Evolutionary conservation across 2,888 invertebrate species (phyloP).

Genomic region (Dendrolimus pini): DNA sequence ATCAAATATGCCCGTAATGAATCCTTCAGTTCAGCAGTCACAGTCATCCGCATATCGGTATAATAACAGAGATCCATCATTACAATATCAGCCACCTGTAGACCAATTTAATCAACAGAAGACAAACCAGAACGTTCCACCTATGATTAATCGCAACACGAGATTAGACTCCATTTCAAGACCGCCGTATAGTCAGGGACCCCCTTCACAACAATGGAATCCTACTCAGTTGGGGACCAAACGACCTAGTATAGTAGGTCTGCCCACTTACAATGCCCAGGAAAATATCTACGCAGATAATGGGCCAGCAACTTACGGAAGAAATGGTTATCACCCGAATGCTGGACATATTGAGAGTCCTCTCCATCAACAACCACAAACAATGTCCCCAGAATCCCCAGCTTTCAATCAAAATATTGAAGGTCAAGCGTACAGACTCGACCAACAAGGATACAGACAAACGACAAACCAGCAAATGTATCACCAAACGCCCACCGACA

Average conservation of each 20-base stretch:
- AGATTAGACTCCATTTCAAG: constrained; percentile 46
- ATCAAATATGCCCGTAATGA: constrained; percentile 36
- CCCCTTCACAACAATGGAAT: constrained; percentile 53
- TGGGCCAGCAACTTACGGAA: constrained; percentile 37
- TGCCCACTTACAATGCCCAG: constrained; percentile 48
- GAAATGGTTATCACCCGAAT: constrained; percentile 54
- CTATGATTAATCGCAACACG: constrained; percentile 21
- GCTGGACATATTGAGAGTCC: constrained; percentile 58
- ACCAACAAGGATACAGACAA: constrained; percentile 38
- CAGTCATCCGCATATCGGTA: constrained; percentile 36
- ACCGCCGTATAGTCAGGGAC: constrained; percentile 45
- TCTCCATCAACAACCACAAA: constrained; percentile 33
- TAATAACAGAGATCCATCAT: constrained; percentile 37
- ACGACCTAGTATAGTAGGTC: constrained; percentile 58
- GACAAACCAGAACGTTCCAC: constrained; percentile 30
- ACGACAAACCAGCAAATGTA: constrained; percentile 37
- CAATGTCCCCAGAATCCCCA: constrained; percentile 38
- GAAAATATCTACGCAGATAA: constrained; percentile 44
- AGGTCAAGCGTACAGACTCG: constrained; percentile 40
- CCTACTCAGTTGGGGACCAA: constrained; percentile 39
- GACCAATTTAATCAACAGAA: constrained; percentile 57
- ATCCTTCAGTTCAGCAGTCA: constrained; percentile 31
- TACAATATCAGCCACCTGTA: constrained; percentile 47
- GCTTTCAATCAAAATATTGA: constrained; percentile 40
- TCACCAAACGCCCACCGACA: constrained; percentile 28